Base-by-base conservation (phyloP, 2,888 invertebrate genomes). In the Eumacrocentrus americanus region DNA sequence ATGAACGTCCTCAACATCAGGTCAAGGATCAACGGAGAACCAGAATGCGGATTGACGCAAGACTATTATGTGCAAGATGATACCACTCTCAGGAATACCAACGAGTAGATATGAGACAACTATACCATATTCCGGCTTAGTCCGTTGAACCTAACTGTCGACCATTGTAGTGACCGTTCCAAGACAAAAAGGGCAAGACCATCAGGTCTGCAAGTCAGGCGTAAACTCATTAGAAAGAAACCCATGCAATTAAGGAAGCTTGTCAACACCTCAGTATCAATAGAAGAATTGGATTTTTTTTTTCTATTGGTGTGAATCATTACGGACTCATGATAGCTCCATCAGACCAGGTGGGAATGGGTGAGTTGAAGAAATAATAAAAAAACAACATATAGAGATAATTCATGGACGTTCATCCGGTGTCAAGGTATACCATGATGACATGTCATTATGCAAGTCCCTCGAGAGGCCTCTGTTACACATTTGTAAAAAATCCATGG, bases 71-170 rank as follows among this genome's bases (percentile, higher is more conserved):
- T 12, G 5, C 23, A 46, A 12, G 12, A 42, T 7, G 1, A 23
- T 14, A 2, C n/a, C 20, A 11, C 11, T 20, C 18, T 23, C 34
- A 29, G 16, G 35, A 20, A 35, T 35, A 35, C n/a, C n/a, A n/a
- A n/a, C 22, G 35, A 20, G 7, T 25, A 18, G 5, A 25, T 14
- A 12, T 38, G 48, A 40, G 50, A n/a, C n/a, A n/a, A n/a, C n/a
- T n/a, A n/a, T n/a, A n/a, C 60, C 63, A 67, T 65, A 66, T 63
- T 62, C 65, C 62, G 67, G 68, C 52, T 59, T 25, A 42, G 75
- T 73, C 67, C 76, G 62, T 73, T 76, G 75, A 76, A 76, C 76
- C 74, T 76, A 75, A 76, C 75, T 75, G 75, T 77, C 64, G 60
- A 34, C 62, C 64, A 72, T 72, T 73, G 70, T 70, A 48, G 6